Evolutionary conservation across 2,113 vertebrate genomes (phyloP).

Genomic region (Dolichallabes microphthalmus): DNA sequence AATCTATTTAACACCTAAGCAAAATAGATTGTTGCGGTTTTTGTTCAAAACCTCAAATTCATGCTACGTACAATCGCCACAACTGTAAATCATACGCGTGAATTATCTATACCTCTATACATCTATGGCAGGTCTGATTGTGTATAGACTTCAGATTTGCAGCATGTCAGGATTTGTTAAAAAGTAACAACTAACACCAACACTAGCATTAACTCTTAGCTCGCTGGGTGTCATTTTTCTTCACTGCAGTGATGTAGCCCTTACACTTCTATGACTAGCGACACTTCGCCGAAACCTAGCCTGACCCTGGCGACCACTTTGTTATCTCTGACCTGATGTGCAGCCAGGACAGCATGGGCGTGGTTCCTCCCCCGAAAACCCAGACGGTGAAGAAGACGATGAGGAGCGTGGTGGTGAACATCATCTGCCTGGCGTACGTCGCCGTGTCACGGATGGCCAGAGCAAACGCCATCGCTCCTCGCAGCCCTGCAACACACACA

Average conservation of each 20-base stretch:
- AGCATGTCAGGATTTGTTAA: too few species aligned
- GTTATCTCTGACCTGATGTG: conserved; percentile 83
- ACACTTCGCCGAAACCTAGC: background rate
- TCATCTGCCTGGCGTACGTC: conserved; percentile 93
- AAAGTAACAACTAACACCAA: too few species aligned
- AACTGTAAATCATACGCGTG: too few species aligned
- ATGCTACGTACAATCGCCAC: too few species aligned
- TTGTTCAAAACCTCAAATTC: too few species aligned
- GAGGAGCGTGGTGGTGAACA: conserved; percentile 97
- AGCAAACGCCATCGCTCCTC: conserved; percentile 96
- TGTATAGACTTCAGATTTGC: background rate
- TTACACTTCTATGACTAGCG: too few species aligned
- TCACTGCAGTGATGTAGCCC: background rate
- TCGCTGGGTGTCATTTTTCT: background rate
- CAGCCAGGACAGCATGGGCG: conserved; percentile 94
- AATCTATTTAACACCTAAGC: too few species aligned
- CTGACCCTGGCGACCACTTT: background rate
- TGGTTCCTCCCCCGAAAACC: conserved; percentile 95
- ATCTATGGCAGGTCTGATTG: too few species aligned
- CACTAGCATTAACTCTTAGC: too few species aligned
- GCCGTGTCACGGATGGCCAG: conserved; percentile 94
- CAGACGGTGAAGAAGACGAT: conserved; percentile 98
- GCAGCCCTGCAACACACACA: conserved; percentile 75
- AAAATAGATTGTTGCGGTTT: too few species aligned
- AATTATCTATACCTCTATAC: too few species aligned